Conservation (phyloP, 2,888 invertebrate species). For the Agrypnus murinus region DNA sequence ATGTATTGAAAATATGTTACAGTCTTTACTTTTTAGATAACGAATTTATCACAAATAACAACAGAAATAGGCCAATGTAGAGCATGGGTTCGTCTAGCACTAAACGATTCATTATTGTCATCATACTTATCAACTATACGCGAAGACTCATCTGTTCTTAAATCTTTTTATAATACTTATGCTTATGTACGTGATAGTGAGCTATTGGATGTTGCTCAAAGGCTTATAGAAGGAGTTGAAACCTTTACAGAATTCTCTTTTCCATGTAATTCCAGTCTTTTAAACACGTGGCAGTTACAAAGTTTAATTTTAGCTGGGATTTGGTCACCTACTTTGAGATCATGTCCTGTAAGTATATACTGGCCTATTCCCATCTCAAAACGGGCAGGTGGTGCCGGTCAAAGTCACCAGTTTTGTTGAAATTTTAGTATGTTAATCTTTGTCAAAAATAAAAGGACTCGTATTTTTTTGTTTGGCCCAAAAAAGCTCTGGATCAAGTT, state of each 20-base stretch:
- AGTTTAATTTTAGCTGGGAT: conserved; percentile 89
- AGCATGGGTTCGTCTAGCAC: conserved; percentile 91
- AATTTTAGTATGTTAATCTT: too few species aligned
- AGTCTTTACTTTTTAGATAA: conserved; percentile 72
- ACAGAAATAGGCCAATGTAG: conserved; percentile 94
- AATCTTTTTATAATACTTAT: conserved; percentile 86
- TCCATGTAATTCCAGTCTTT: conserved; percentile 88
- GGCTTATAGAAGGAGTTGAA: conserved; percentile 85
- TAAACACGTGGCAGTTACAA: conserved; percentile 92
- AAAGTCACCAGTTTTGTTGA: too few species aligned
- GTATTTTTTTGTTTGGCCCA: too few species aligned
- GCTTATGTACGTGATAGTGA: conserved; percentile 91
- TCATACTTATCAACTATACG: conserved; percentile 90
- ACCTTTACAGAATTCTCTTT: conserved; percentile 82
- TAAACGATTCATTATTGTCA: conserved; percentile 91
- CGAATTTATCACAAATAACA: conserved; percentile 84
- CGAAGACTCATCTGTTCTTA: conserved; percentile 83
- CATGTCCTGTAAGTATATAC: conserved; percentile 77
- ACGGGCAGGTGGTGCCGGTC: too few species aligned
- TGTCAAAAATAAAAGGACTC: too few species aligned
- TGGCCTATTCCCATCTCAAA: too few species aligned
- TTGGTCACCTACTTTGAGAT: conserved; percentile 87
- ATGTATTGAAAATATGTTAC: neutral
- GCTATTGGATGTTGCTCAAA: conserved; percentile 84
- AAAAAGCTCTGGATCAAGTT: too few species aligned